Conservation (phyloP, 2,888 invertebrate genomes). For the Drosophila flavopinicola region DNA sequence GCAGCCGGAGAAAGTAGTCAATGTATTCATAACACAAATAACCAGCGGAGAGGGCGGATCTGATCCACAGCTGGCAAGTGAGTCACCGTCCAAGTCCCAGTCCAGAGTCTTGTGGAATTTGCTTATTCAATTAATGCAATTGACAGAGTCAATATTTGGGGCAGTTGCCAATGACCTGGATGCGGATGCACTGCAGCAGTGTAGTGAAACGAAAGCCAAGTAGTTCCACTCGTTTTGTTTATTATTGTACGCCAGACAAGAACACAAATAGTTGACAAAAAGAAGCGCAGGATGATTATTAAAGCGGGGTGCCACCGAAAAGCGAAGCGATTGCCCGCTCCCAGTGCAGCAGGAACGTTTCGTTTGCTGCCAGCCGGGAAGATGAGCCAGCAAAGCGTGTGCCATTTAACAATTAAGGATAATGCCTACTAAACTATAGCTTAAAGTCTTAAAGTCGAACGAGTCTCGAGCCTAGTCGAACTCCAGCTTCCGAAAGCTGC, state of each 20-base stretch:
- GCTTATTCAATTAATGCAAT: neutral
- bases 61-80: conserved; percentile 85
- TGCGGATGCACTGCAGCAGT: conserved; percentile 61
- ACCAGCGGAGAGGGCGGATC: conserved; percentile 81
- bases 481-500: conserved; percentile 89
- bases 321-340: conserved; percentile 64
- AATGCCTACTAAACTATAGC: conserved; percentile 62
- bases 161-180: conserved; percentile 70
- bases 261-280: conserved; percentile 65
- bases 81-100: conserved; percentile 6
- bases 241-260: conserved; percentile 67
- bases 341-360: conserved; percentile 32
- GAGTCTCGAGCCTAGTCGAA: conserved; percentile 88
- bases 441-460: no score
- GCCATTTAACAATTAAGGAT: conserved; percentile 55
- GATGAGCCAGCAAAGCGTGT: conserved; percentile 63
- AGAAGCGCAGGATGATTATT: conserved; percentile 74
- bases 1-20: conserved; percentile 70
- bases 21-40: conserved; percentile 85
- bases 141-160: conserved; percentile 14
- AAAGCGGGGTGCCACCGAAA: conserved; percentile 73
- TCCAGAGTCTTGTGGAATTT: neutral
- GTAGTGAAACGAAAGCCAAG: conserved; percentile 28
- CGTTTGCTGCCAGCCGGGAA: conserved; percentile 23
- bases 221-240: conserved; percentile 46